phyloP scores from a whole-genome alignment of 2,113 vertebrate genomes.

The Saguinus imperator region DNA sequence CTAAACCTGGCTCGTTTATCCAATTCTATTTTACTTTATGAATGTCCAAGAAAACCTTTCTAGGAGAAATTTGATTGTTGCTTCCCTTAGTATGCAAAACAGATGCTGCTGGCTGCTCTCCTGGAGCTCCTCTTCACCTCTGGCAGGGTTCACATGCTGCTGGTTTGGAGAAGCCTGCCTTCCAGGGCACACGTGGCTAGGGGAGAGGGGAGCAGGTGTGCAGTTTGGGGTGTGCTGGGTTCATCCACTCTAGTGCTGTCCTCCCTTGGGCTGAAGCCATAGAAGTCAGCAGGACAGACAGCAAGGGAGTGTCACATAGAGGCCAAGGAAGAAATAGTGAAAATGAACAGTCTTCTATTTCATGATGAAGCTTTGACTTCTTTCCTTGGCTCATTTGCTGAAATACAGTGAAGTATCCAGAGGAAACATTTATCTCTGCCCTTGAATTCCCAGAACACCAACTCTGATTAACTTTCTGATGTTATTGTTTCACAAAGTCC shows the following conservation, averaged over 20 bases:
- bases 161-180: not conserved
- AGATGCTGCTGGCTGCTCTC: not conserved
- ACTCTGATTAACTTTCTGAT: not conserved
- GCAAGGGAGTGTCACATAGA: not conserved
- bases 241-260: not conserved
- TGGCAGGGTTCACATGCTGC: not conserved
- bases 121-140: rapidly evolving
- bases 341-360: not conserved
- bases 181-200: not conserved
- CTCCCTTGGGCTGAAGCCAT: not conserved
- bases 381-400: not conserved
- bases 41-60: not conserved
- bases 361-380: not conserved
- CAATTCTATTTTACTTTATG: not conserved
- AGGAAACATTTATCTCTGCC: not conserved
- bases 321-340: not conserved
- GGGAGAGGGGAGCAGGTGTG: not conserved
- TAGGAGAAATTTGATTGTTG: rapidly evolving
- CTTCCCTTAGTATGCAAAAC: not conserved
- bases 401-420: not conserved
- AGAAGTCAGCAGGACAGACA: not conserved
- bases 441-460: not conserved
- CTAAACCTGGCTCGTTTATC: not conserved
- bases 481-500: not conserved
- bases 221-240: not conserved